Conservation (phyloP, 2,888 invertebrate species). For the Luperina testacea region DNA sequence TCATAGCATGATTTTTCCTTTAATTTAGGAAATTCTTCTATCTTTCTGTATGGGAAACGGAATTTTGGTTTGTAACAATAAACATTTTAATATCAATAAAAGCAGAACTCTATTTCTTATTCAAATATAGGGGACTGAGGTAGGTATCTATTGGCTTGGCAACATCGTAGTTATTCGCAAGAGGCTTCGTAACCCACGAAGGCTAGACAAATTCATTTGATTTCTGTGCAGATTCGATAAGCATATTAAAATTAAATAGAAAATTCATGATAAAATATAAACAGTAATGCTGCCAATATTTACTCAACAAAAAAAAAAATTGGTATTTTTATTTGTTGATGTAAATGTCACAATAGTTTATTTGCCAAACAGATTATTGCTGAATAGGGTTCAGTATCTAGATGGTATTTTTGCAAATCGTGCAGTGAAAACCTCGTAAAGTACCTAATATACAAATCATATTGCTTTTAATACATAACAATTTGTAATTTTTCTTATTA, state of each 20-base stretch:
- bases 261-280: constrained; percentile 36
- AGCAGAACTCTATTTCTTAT: constrained; percentile 3
- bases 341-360: constrained; percentile 34
- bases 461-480: not conserved
- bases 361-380: constrained; percentile 30
- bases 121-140: constrained; percentile 1
- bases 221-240: constrained; percentile 27
- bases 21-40: constrained; percentile 1
- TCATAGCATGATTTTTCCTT: constrained; percentile 22
- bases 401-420: not conserved
- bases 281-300: constrained; percentile 43
- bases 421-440: not conserved
- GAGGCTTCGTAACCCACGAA: constrained; percentile 4
- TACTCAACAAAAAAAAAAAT: constrained; percentile 36
- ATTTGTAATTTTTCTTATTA: not conserved
- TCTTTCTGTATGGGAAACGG: constrained; percentile 2
- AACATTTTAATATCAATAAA: not conserved
- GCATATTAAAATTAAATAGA: constrained; percentile 33
- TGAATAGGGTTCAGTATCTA: constrained; percentile 7
- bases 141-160: not conserved
- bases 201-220: constrained; percentile 16
- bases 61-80: not conserved
- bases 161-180: constrained; percentile 1
- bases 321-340: constrained; percentile 48
- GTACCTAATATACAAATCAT: not conserved